Percentiles rank a stretch among this genome's conserved stretches.
phyloP scores from a whole-genome alignment of 1,140 invertebrate genomes.

The Octopus bimaculoides region DNA sequence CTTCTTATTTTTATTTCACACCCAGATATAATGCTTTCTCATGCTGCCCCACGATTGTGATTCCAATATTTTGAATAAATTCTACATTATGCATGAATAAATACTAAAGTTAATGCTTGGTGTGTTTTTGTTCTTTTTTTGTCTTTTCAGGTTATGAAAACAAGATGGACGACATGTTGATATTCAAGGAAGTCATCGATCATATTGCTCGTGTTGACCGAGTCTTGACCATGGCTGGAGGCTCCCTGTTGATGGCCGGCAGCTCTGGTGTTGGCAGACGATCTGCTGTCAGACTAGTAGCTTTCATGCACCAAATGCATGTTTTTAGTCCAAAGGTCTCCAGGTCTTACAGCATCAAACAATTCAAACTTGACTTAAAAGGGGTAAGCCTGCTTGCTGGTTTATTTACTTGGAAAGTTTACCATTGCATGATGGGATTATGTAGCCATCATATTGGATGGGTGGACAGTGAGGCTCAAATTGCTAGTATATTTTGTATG shows the following conservation, averaged over 20 bases:
- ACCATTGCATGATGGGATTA: too few relatives aligned
- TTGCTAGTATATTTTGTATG: too few relatives aligned
- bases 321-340: slow-evolving; percentile 66
- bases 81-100: too few relatives aligned
- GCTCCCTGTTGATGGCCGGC: slow-evolving; percentile 73
- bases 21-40: too few relatives aligned
- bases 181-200: slow-evolving; percentile 68
- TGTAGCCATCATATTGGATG: too few relatives aligned
- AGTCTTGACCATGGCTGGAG: slow-evolving; percentile 64
- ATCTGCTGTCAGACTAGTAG: slow-evolving; percentile 71
- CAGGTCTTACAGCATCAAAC: slow-evolving; percentile 62
- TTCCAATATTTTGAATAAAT: too few relatives aligned
- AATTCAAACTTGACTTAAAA: slow-evolving; percentile 69
- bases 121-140: not conserved
- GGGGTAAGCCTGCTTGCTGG: slow-evolving; percentile 43
- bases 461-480: too few relatives aligned
- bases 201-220: slow-evolving; percentile 67
- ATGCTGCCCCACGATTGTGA: too few relatives aligned
- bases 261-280: slow-evolving; percentile 75
- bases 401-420: too few relatives aligned
- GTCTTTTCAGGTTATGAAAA: slow-evolving; percentile 62
- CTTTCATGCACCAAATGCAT: slow-evolving; percentile 70
- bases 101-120: too few relatives aligned
- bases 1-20: too few relatives aligned
- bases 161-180: slow-evolving; percentile 62